phyloP scores from a whole-genome alignment of 2,113 vertebrate genomes.

The Corvus moneduloides region DNA sequence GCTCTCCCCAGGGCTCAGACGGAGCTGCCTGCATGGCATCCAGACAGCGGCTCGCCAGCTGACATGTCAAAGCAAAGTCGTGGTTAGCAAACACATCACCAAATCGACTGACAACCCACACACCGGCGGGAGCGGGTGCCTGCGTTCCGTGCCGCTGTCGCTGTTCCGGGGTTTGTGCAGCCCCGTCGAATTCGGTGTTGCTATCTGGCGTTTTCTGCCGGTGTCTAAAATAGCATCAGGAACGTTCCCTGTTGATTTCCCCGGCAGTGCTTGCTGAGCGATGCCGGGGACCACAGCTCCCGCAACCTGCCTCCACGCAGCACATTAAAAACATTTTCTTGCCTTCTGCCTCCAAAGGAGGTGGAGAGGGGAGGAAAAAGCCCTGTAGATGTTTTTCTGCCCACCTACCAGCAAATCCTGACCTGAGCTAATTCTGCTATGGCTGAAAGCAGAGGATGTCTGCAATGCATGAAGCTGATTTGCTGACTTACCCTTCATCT shows the following conservation, averaged over 20 bases:
- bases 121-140: not conserved
- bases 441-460: slow-evolving; percentile 19
- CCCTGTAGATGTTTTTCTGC: not conserved
- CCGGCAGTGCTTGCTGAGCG: not conserved
- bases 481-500: slow-evolving; percentile 65
- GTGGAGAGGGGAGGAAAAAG: not conserved
- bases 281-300: not conserved
- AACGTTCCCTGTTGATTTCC: slow-evolving; percentile 10
- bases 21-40: not conserved
- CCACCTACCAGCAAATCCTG: not conserved
- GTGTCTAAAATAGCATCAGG: slow-evolving; percentile 55
- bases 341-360: not conserved
- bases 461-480: slow-evolving; percentile 3
- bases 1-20: not conserved
- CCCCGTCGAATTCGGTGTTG: not conserved
- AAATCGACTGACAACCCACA: not conserved
- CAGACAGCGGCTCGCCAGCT: not conserved
- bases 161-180: not conserved
- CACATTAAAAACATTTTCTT: not conserved
- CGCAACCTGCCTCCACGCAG: not conserved
- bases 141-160: not conserved
- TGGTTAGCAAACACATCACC: not conserved
- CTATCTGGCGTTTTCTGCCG: slow-evolving; percentile 23
- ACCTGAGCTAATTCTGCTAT: slow-evolving; percentile 2
- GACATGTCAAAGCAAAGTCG: not conserved